Conservation (phyloP, 23 tunicate genomes). For the Trididemnum nubilum region DNA sequence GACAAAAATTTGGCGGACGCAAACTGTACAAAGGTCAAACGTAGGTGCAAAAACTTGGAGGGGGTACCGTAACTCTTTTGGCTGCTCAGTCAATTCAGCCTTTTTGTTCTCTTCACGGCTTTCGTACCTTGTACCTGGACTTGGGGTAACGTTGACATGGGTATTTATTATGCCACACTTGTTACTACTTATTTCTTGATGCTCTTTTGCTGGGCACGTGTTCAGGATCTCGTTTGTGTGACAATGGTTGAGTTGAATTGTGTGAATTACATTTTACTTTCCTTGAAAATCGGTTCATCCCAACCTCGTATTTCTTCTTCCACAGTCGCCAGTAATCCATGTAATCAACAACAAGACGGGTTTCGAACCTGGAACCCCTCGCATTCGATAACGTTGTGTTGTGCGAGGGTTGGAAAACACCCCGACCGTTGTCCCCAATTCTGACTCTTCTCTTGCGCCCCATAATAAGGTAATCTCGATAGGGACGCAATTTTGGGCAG, state of each 20-base stretch:
- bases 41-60: too few species aligned
- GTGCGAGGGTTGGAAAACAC: slow-evolving; percentile 22
- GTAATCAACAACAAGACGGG: slow-evolving; percentile 78
- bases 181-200: too few species aligned
- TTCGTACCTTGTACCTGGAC: too few species aligned
- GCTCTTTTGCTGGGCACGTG: too few species aligned
- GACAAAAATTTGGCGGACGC: too few species aligned
- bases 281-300: slow-evolving; percentile 54
- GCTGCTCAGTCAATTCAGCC: too few species aligned
- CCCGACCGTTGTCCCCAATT: slow-evolving; percentile 31
- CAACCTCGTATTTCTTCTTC: slow-evolving; percentile 60
- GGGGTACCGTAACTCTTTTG: too few species aligned
- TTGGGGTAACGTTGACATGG: too few species aligned
- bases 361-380: slow-evolving; percentile 32
- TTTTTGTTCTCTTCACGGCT: too few species aligned
- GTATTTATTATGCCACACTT: too few species aligned
- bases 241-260: background rate
- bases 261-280: slow-evolving; percentile 33
- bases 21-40: too few species aligned
- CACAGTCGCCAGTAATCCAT: slow-evolving; percentile 85
- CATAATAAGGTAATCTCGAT: slow-evolving; percentile 75
- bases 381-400: slow-evolving; percentile 1
- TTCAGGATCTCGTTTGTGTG: slow-evolving; percentile 10
- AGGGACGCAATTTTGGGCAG: slow-evolving; percentile 86
- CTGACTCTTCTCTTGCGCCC: slow-evolving; percentile 67